Percentiles rank a stretch among this genome's conserved stretches.
phyloP scores from a whole-genome alignment of 2,888 invertebrate genomes.

The Polyommatus icarus region DNA sequence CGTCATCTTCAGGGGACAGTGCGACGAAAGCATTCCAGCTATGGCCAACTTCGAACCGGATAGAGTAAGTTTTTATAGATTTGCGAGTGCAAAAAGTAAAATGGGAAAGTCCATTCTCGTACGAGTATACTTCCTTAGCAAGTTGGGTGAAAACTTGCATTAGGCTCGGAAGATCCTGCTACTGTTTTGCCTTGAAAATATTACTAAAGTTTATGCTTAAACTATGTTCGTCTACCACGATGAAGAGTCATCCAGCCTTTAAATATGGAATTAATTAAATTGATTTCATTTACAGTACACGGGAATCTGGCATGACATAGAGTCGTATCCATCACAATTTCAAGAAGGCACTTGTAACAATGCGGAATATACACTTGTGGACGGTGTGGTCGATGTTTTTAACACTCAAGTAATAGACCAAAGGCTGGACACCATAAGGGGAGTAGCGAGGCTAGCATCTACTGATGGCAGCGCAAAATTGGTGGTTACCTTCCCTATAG shows the following conservation, averaged over 20 bases:
- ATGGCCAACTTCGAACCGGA: constrained; percentile 43
- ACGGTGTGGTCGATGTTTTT: constrained; percentile 48
- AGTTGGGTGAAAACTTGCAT: no score
- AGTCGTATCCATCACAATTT: constrained; percentile 56
- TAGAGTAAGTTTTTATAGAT: constrained; percentile 49
- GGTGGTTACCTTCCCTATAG: constrained; percentile 80
- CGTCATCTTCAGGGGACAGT: constrained; percentile 47
- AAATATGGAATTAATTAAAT: neutral
- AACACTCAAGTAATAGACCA: constrained; percentile 69
- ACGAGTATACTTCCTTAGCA: neutral
- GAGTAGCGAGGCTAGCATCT: constrained; percentile 63
- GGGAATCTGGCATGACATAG: constrained; percentile 61
- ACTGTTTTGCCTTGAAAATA: no score
- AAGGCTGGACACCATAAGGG: constrained; percentile 72
- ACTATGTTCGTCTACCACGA: no score
- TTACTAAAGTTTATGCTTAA: no score
- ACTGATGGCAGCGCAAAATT: constrained; percentile 79
- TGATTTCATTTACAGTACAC: constrained; percentile 51
- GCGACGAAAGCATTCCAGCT: constrained; percentile 40
- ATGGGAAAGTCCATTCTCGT: neutral
- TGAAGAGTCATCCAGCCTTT: neutral
- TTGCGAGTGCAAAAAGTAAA: neutral
- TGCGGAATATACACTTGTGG: constrained; percentile 55
- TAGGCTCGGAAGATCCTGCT: no score
- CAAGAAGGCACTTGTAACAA: constrained; percentile 60